These are phyloP conservation scores for Byasa hedistus DNA, from an alignment of 2,888 invertebrate species.

Conservation along the genomic window DNA sequence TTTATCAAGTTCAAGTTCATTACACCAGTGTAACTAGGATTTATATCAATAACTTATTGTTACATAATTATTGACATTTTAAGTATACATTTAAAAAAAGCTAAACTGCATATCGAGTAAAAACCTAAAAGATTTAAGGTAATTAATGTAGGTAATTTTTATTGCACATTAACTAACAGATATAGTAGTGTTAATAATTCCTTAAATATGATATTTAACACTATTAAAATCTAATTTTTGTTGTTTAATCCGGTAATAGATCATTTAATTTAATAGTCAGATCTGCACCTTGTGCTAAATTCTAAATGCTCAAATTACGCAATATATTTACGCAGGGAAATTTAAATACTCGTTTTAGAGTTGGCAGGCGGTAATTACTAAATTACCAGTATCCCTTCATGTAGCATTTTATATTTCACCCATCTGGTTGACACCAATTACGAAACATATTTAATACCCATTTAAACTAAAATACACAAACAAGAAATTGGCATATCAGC, in stretches of 20 bases:
- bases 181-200: not conserved
- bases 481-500: no score
- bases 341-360: constrained; percentile 47
- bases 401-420: not conserved
- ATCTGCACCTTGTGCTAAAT: constrained; percentile 46
- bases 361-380: constrained; percentile 42
- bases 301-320: constrained; percentile 47
- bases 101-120: not conserved
- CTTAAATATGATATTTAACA: not conserved
- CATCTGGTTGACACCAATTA: not conserved
- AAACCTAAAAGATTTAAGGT: no score
- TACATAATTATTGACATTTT: not conserved
- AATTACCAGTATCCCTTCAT: constrained; percentile 9
- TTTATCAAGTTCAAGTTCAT: no score
- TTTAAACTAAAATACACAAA: no score
- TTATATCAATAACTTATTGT: not conserved
- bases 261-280: constrained; percentile 11
- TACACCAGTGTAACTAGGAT: not conserved
- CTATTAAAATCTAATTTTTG: not conserved
- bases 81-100: not conserved
- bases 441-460: not conserved
- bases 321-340: constrained; percentile 36
- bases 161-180: no score
- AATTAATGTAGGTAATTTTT: no score
- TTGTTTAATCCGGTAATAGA: not conserved